Base-by-base conservation (phyloP, 2,888 invertebrate species). In the Zele albiditarsus region DNA sequence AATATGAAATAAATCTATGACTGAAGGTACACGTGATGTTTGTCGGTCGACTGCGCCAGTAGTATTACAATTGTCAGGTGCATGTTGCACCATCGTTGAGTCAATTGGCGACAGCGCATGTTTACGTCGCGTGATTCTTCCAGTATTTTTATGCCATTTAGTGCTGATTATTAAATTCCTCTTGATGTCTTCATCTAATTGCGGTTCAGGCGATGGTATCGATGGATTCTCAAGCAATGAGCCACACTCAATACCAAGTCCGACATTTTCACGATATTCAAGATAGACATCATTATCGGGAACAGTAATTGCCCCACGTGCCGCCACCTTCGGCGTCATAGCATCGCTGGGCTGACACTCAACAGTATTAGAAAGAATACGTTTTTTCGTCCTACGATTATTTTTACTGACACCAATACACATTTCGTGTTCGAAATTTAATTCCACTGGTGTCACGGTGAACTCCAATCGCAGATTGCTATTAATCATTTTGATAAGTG, bases 401-500 rank as follows among this genome's bases (percentile, higher is more conserved):
- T 65, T 68, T 71, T 69, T 58, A 28, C 73, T 76, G n/a, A 66
- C 78, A 60, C 67, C 60, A 27, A 70, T 79, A 73, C 78, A 84
- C 78, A 27, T 53, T 65, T 80, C 80, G 67, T 80, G 78, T 8
- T 70, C 74, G 28, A 81, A 82, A 12, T 46, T 72, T 8, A 88
- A 74, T 0, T n/a, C 23, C 0, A 89, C 58, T 1, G 89, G 83
- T 0, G 85, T 87, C 2, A 88, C 42, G 0, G 77, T 82, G 57
- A 87, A 84, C 20, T 85, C 83, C 2, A 86, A 75, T 65, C 82
- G 78, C 58, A 83, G 82, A 77, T 88, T 87, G 0, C 86, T 86
- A 60, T 89, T 88, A 0, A 89, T 53, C 63, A 88, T 88, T 65
- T 87, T 89, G 0, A 83, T 83, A 2, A 88, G 23, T 0, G 81